Conservation (phyloP, 2,888 invertebrate species). For the Andrena bucephala region DNA sequence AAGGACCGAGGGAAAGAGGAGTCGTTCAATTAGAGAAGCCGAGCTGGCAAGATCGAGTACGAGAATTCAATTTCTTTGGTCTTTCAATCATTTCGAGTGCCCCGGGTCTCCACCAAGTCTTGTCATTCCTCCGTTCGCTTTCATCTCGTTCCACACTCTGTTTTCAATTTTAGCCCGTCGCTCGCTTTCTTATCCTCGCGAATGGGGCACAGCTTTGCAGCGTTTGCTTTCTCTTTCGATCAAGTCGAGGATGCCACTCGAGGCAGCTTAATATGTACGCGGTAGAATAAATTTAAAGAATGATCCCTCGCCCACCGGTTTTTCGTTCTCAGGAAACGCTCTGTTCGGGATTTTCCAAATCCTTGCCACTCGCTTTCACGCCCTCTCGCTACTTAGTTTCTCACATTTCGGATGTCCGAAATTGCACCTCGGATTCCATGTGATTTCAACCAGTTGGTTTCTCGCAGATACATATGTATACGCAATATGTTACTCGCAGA, state of each 20-base stretch:
- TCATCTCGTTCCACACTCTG: constrained; percentile 48
- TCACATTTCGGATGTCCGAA: neutral
- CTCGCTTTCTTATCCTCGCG: constrained; percentile 65
- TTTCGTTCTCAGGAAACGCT: neutral
- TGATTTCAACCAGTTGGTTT: no score
- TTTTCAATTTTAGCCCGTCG: constrained; percentile 45
- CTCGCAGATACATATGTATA: neutral
- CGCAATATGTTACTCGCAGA: neutral
- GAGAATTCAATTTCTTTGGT: constrained; percentile 80
- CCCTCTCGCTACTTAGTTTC: neutral
- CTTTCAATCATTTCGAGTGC: constrained; percentile 79
- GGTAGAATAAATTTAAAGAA: constrained; percentile 47
- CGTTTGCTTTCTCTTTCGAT: constrained; percentile 24
- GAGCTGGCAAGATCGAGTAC: constrained; percentile 71
- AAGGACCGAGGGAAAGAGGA: constrained; percentile 63
- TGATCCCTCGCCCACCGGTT: neutral
- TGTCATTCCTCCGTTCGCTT: constrained; percentile 44
- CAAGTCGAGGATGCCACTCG: neutral
- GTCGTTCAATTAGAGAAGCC: constrained; percentile 78
- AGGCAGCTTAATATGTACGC: constrained; percentile 23
- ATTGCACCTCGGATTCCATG: no score
- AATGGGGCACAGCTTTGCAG: constrained; percentile 43
- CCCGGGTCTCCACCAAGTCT: constrained; percentile 59
- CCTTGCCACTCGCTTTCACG: constrained; percentile 8
- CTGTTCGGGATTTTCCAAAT: constrained; percentile 44